These are phyloP conservation scores for Saccostrea echinata DNA, from an alignment of 1,140 invertebrate genomes.

Conservation along the genomic window DNA sequence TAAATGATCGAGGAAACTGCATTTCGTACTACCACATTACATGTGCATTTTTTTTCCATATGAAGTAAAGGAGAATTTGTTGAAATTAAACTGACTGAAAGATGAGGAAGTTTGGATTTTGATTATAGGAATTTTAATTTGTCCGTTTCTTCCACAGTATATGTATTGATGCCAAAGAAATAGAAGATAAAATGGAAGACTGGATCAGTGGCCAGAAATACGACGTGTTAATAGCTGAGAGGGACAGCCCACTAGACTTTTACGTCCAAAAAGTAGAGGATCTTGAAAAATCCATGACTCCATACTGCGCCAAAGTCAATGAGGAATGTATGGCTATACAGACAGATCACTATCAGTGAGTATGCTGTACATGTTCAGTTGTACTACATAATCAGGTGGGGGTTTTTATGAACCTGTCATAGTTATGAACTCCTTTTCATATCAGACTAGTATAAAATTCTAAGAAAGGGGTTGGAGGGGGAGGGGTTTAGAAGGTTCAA, in stretches of 20 bases:
- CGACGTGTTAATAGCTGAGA: conserved; percentile 18
- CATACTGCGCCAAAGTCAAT: not conserved
- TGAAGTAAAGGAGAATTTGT: too few species aligned
- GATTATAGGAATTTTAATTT: not conserved
- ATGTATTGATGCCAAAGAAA: conserved; percentile 10
- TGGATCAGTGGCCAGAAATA: not conserved
- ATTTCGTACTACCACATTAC: too few species aligned
- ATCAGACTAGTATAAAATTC: not conserved
- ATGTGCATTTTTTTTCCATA: too few species aligned
- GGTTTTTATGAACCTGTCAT: too few species aligned
- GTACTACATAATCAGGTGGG: too few species aligned
- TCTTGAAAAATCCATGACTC: not conserved
- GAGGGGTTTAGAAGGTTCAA: not conserved
- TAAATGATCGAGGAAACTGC: too few species aligned
- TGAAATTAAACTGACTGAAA: too few species aligned
- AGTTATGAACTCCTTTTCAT: too few species aligned
- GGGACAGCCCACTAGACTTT: conserved; percentile 17
- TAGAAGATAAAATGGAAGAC: not conserved
- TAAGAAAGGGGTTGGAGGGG: not conserved
- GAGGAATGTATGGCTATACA: not conserved
- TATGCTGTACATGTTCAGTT: not conserved
- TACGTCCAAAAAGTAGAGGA: conserved; percentile 35
- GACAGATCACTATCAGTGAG: not conserved
- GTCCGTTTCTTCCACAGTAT: not conserved
- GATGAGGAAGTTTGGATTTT: too few species aligned